Evolutionary conservation across 1,140 invertebrate genomes (phyloP).

Genomic region (Penaeus chinensis): DNA sequence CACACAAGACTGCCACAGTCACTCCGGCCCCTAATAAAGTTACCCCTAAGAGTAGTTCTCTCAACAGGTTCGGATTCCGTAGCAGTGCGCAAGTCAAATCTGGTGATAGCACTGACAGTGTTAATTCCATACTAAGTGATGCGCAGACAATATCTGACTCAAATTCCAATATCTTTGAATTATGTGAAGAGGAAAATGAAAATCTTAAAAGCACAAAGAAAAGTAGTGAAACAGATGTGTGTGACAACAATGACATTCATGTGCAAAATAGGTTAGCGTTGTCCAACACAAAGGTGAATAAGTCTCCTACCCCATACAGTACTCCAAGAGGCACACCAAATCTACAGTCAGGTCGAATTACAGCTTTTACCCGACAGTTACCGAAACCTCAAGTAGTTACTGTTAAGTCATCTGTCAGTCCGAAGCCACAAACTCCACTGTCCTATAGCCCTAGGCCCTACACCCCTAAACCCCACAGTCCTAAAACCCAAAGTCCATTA

Average conservation of each 20-base stretch:
- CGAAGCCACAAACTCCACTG: slow-evolving; percentile 7
- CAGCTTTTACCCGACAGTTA: slow-evolving; percentile 54
- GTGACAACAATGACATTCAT: slow-evolving; percentile 16
- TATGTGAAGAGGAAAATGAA: slow-evolving; percentile 47
- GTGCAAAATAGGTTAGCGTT: slow-evolving; percentile 29
- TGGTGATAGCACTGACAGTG: slow-evolving; percentile 63
- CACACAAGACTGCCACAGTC: slow-evolving; percentile 44
- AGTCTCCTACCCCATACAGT: neutral
- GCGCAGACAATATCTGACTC: slow-evolving; percentile 62
- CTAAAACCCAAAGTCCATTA: slow-evolving; percentile 21
- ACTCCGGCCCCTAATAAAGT: slow-evolving; percentile 38
- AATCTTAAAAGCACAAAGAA: slow-evolving; percentile 5
- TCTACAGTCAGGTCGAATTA: slow-evolving; percentile 36
- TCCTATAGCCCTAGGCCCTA: neutral
- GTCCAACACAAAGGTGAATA: slow-evolving; percentile 18
- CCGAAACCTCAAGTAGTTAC: slow-evolving; percentile 58
- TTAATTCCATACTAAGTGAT: slow-evolving; percentile 63
- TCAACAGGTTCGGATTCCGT: slow-evolving; percentile 60
- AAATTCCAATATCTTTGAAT: slow-evolving; percentile 61
- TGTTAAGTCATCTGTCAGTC: slow-evolving; percentile 38
- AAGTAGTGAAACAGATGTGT: neutral
- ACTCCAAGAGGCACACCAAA: neutral
- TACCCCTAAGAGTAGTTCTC: slow-evolving; percentile 23
- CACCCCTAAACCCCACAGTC: slow-evolving; percentile 2
- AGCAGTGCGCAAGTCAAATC: slow-evolving; percentile 42